Percentiles rank a stretch among this genome's conserved stretches.
Evolutionary conservation across 2,888 invertebrate species (phyloP).

Genomic region (Luperina nickerlii): DNA sequence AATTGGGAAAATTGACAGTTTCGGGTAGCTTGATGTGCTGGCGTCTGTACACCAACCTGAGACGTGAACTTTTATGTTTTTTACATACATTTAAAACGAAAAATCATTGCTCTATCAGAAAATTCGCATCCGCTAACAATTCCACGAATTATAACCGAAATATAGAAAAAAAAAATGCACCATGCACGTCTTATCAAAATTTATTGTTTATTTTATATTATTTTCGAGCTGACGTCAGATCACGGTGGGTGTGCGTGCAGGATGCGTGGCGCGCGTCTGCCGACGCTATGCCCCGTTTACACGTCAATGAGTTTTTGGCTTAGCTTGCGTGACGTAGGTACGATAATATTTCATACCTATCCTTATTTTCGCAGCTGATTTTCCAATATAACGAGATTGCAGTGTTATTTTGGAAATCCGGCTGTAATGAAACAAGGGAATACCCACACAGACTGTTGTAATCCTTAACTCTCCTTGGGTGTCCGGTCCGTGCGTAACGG

Average conservation of each 20-base stretch:
- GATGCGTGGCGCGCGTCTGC: conserved; percentile 32
- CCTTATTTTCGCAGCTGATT: conserved; percentile 46
- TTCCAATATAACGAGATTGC: background rate
- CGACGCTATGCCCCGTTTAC: conserved; percentile 34
- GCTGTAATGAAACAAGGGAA: background rate
- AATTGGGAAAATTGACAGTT: no score
- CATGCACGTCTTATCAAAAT: conserved; percentile 7
- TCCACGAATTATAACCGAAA: no score
- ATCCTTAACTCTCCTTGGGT: background rate
- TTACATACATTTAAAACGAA: background rate
- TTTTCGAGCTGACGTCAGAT: conserved; percentile 34
- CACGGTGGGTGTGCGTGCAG: conserved; percentile 56
- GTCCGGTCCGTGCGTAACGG: background rate
- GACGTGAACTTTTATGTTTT: background rate
- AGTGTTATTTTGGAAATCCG: background rate
- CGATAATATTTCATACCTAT: conserved; percentile 20
- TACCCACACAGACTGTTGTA: background rate
- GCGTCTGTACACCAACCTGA: background rate
- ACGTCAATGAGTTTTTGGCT: conserved; percentile 53
- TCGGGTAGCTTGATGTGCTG: no score
- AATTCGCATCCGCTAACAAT: background rate
- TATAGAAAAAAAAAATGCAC: conserved; percentile 18
- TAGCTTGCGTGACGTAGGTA: conserved; percentile 33
- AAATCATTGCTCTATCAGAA: background rate
- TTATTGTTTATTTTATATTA: conserved; percentile 3